Conservation (phyloP, 2,888 invertebrate genomes). For the Cotesia congregata region DNA sequence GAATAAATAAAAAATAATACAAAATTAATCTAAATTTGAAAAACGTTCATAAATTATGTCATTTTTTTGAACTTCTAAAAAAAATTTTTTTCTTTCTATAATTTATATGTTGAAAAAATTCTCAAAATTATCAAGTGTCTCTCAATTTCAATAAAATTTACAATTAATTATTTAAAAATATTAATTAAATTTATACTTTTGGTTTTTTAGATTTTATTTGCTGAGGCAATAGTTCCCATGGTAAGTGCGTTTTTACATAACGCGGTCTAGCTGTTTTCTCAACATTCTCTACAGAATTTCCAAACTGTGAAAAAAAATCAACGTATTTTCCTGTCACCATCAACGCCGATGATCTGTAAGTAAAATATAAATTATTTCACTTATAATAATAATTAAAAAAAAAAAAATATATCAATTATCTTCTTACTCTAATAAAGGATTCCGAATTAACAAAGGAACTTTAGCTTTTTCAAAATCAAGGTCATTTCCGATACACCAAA, state of each 20-base stretch:
- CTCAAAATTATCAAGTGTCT: too few species aligned
- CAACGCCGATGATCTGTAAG: constrained; percentile 59
- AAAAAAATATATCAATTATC: constrained; percentile 4
- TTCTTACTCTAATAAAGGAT: constrained; percentile 69
- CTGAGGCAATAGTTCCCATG: constrained; percentile 79
- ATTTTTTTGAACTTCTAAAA: too few species aligned
- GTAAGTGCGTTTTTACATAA: constrained; percentile 83
- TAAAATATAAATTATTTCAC: too few species aligned
- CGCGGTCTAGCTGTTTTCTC: constrained; percentile 79
- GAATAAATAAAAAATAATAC: too few species aligned
- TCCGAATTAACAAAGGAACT: constrained; percentile 74
- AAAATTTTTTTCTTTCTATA: too few species aligned
- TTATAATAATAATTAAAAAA: background rate
- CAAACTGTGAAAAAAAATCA: constrained; percentile 70
- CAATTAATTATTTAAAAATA: background rate
- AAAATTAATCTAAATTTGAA: too few species aligned
- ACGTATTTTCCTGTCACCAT: constrained; percentile 62
- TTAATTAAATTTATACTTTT: constrained; percentile 73
- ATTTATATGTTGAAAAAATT: too few species aligned
- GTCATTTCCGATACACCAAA: constrained; percentile 88
- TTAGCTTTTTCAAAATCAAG: constrained; percentile 83
- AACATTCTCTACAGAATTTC: constrained; percentile 82
- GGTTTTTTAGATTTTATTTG: constrained; percentile 75
- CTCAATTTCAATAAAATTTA: too few species aligned
- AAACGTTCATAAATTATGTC: too few species aligned